Evolutionary conservation across 2,888 invertebrate genomes (phyloP).

Genomic region (Drosophila recens): DNA sequence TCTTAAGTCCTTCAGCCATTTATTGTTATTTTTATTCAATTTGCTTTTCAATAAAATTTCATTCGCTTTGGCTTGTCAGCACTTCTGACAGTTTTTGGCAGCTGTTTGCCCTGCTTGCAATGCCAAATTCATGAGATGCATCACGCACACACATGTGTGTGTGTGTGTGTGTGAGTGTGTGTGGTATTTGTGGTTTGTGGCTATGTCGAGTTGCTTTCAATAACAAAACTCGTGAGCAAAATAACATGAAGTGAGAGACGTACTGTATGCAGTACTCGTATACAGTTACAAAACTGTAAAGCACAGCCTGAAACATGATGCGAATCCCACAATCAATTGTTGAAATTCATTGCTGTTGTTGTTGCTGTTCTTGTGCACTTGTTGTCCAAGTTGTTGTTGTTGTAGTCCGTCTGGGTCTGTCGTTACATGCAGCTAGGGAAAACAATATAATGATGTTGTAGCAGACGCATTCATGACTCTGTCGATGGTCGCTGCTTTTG

Average conservation of each 20-base stretch:
- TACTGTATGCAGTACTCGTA: background rate
- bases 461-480: slow-evolving; percentile 50
- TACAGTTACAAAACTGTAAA: slow-evolving; percentile 22
- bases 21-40: slow-evolving; percentile 1
- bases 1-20: slow-evolving; percentile 5
- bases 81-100: slow-evolving; percentile 49
- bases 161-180: background rate
- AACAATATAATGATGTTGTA: slow-evolving; percentile 78
- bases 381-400: slow-evolving; percentile 12
- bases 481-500: slow-evolving; percentile 11
- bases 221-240: slow-evolving; percentile 56
- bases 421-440: slow-evolving; percentile 69
- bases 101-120: slow-evolving; percentile 42
- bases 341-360: slow-evolving; percentile 16
- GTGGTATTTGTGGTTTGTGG: slow-evolving; percentile 31
- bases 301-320: slow-evolving; percentile 18
- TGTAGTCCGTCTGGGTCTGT: slow-evolving; percentile 36
- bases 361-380: slow-evolving; percentile 8
- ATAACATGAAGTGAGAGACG: slow-evolving; percentile 47
- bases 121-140: slow-evolving; percentile 35
- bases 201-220: slow-evolving; percentile 53
- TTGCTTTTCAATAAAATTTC: slow-evolving; percentile 4
- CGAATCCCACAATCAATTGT: slow-evolving; percentile 37
- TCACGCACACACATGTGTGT: slow-evolving; percentile 4
- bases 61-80: slow-evolving; percentile 41